Evolutionary conservation across 1,140 invertebrate genomes (phyloP).

Genomic region (Lethrus apterus): DNA sequence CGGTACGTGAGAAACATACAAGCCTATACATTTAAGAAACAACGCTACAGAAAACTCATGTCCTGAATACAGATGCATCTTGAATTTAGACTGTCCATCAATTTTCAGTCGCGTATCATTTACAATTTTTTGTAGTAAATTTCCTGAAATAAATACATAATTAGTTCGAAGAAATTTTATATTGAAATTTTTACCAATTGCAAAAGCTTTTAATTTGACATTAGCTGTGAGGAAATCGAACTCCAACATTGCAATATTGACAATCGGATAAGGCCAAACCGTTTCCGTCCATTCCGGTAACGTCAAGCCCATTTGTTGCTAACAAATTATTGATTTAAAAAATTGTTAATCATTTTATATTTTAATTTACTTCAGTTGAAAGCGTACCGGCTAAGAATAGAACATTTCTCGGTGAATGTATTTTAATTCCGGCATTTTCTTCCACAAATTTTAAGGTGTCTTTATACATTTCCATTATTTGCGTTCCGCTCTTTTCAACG

Average conservation of each 20-base stretch:
- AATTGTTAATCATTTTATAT: slow-evolving; percentile 9
- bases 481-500: no score
- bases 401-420: neutral
- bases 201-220: neutral
- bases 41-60: slow-evolving; percentile 9
- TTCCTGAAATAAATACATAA: neutral
- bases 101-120: slow-evolving; percentile 1
- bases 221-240: neutral
- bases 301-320: slow-evolving; percentile 1
- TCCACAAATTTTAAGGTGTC: no score
- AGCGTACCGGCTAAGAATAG: neutral
- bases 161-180: no score
- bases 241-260: neutral
- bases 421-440: no score
- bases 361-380: slow-evolving; percentile 1
- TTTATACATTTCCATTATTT: no score
- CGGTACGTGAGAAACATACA: neutral
- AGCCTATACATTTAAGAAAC: neutral
- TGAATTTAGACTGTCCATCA: neutral
- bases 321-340: neutral
- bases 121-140: slow-evolving; percentile 3
- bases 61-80: slow-evolving; percentile 4
- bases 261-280: slow-evolving; percentile 5
- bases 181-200: slow-evolving; percentile 1
- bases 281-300: slow-evolving; percentile 4